A percentile compares a stretch with the other conserved stretches of the same genome.
These are phyloP conservation scores for Drosophila rhopaloa DNA, from an alignment of 1,140 invertebrate genomes.

Conservation along the genomic window DNA sequence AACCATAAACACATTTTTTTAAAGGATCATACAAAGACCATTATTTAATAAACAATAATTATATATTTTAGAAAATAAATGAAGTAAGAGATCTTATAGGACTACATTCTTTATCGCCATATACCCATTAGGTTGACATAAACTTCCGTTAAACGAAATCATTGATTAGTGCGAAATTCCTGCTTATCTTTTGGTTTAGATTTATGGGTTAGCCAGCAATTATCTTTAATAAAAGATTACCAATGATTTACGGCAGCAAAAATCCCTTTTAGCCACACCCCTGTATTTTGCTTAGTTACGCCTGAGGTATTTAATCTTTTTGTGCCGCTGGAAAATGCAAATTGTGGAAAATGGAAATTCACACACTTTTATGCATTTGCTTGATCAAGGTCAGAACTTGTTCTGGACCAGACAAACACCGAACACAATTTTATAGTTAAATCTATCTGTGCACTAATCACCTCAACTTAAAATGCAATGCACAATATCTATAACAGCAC, in stretches of 20 bases:
- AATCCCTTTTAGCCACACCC: neutral
- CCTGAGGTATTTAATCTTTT: conserved; percentile 5
- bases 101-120: neutral
- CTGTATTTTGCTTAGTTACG: conserved; percentile 22
- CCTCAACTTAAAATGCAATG: neutral
- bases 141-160: conserved; percentile 7
- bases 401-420: conserved; percentile 2
- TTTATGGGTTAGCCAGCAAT: conserved; percentile 15
- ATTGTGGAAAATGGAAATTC: conserved; percentile 33
- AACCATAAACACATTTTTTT: too few species aligned
- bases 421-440: neutral
- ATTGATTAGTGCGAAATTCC: conserved; percentile 13
- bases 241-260: conserved; percentile 17
- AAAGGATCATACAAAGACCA: too few species aligned
- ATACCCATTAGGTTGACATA: neutral
- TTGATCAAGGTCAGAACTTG: conserved; percentile 37
- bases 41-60: too few species aligned
- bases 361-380: conserved; percentile 20
- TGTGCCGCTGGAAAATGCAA: conserved; percentile 23
- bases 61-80: too few species aligned
- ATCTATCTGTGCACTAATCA: neutral
- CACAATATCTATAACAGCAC: too few species aligned
- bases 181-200: conserved; percentile 17
- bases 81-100: neutral
- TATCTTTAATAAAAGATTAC: conserved; percentile 13